These are phyloP conservation scores for Strix occidentalis DNA, from an alignment of 2,797 vertebrate species.

Conservation along the genomic window DNA sequence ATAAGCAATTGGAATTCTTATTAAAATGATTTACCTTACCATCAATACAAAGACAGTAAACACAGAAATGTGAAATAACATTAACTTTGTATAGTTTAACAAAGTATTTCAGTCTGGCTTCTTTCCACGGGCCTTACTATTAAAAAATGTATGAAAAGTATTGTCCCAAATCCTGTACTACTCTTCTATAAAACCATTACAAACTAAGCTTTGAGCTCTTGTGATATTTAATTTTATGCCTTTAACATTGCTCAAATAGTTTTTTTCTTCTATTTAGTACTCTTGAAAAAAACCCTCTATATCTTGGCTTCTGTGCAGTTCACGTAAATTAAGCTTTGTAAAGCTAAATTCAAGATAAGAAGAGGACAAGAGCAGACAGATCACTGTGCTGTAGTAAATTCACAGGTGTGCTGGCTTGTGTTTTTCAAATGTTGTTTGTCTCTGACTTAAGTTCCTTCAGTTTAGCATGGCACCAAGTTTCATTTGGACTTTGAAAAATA, in stretches of 20 bases:
- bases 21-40: neutral
- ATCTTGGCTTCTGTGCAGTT: slow-evolving; percentile 7
- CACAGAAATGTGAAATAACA: neutral
- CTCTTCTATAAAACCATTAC: neutral
- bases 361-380: slow-evolving; percentile 25
- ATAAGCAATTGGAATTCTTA: neutral
- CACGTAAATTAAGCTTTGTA: slow-evolving; percentile 2
- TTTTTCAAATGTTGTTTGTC: neutral
- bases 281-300: neutral
- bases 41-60: neutral
- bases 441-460: neutral
- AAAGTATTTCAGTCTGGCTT: neutral
- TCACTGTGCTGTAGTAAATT: neutral
- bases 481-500: neutral
- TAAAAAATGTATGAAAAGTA: neutral
- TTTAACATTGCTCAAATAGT: neutral
- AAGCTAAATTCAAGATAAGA: slow-evolving; percentile 7
- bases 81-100: neutral
- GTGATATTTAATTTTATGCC: neutral
- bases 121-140: neutral
- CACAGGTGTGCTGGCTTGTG: neutral
- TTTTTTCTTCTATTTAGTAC: neutral
- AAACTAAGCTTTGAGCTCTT: neutral
- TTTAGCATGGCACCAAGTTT: neutral
- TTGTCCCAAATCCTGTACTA: neutral